Base-by-base conservation (phyloP, 1,140 invertebrate genomes). In the Eulimnadia texana region DNA sequence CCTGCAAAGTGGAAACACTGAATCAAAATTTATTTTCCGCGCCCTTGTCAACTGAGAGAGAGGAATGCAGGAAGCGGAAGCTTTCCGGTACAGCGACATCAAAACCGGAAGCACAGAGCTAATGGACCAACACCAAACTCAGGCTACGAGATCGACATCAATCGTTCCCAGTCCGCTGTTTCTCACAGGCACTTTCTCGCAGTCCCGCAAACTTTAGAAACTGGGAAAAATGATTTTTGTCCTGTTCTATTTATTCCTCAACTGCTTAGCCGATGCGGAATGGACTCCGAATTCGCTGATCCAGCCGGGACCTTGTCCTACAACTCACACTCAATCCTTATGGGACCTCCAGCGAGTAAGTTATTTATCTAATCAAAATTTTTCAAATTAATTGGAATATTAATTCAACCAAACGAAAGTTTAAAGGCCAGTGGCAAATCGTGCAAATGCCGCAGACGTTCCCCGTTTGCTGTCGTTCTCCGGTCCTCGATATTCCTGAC, bases 231-330 rank as follows among this genome's bases (percentile, higher is more conserved):
- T 2, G 6, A 54, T 22, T 54, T 23, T 25, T 23, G 11, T 22
- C n/a, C 20, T 23, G 19, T 1, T 29, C 28, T 1, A 29, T n/a
- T 9, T 25, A 28, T 2, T 27, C 10, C 0, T 23, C 22, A 20
- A n/a, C 28, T 20, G 55, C n/a, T 57, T n/a, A n/a, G n/a, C n/a
- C n/a, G n/a, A n/a, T n/a, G n/a, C n/a, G n/a, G 55, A 57, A 29
- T 57, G 55, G 55, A 29, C n/a, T 20, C 6, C 55, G 22, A 27
- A 57, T 42, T 61, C 53, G 42, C 60, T 54, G 13, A 25, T 61
- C 16, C 49, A 61, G 22, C 60, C 60, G n/a, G 60, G 60, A 61
- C 24, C 50, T 53, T 61, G 60, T 22, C 60, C 60, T 20, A 16
- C 49, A 10, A 25, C 51, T 10, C 28, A 28, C 6, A 20, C 52